Evolutionary conservation across 2,797 vertebrate species (phyloP).

Genomic region (Periparus ater): DNA sequence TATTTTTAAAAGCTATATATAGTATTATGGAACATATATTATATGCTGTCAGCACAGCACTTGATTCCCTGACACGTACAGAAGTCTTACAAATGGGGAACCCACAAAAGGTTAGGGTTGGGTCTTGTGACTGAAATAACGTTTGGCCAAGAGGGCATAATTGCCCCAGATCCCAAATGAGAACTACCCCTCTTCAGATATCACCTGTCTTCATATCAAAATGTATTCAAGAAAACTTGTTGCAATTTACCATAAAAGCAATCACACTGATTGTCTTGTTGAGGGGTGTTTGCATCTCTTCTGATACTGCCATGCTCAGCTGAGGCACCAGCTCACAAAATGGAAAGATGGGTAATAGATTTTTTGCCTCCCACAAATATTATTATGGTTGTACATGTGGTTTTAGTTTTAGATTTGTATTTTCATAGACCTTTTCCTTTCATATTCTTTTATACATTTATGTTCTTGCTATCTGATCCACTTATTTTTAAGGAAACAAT

Average conservation of each 20-base stretch:
- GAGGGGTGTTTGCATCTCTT: neutral
- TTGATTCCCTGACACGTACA: neutral
- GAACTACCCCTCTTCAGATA: neutral
- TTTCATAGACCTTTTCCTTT: neutral
- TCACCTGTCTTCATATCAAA: neutral
- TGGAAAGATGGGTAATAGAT: neutral
- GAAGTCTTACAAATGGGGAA: neutral
- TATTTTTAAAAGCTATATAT: neutral
- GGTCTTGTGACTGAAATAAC: neutral
- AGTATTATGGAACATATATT: neutral
- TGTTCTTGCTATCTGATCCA: neutral
- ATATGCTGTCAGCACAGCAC: neutral
- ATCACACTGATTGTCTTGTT: neutral
- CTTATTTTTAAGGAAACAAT: neutral
- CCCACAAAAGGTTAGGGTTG: neutral
- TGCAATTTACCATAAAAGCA: neutral
- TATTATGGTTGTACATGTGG: neutral
- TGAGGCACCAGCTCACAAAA: neutral
- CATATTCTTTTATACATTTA: neutral
- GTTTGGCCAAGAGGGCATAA: neutral
- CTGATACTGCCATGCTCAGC: neutral
- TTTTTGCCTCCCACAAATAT: neutral
- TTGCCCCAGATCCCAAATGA: neutral
- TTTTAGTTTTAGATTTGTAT: neutral
- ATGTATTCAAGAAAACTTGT: neutral